Evolutionary conservation across 1,140 invertebrate species (phyloP).

Genomic region (Eulimnadia texana): DNA sequence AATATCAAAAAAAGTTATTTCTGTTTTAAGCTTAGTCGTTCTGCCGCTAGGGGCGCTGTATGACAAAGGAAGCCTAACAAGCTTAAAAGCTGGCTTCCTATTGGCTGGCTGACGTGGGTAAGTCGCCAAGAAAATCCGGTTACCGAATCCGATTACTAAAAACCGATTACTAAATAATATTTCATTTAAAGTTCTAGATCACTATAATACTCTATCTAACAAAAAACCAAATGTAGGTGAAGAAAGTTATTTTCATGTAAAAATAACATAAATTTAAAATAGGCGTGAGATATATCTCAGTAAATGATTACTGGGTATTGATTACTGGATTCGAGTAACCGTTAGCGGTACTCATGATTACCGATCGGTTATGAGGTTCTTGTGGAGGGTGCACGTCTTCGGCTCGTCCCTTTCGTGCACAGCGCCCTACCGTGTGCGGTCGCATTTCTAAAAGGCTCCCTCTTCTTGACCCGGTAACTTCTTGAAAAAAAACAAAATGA

Average conservation of each 20-base stretch:
- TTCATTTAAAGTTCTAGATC: too few relatives aligned
- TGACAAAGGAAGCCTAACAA: not conserved
- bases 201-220: too few relatives aligned
- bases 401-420: slow-evolving; percentile 11
- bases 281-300: too few relatives aligned
- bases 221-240: too few relatives aligned
- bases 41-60: too few relatives aligned
- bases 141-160: not conserved
- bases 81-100: not conserved
- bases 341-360: not conserved
- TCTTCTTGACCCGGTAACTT: not conserved
- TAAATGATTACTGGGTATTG: not conserved
- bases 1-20: too few relatives aligned
- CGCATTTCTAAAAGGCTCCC: slow-evolving; percentile 1
- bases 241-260: too few relatives aligned
- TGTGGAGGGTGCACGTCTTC: not conserved
- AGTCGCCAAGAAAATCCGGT: not conserved
- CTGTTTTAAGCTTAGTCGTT: too few relatives aligned
- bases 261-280: too few relatives aligned
- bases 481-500: not conserved
- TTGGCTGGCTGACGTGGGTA: not conserved
- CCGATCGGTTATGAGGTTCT: not conserved
- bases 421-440: not conserved
- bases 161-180: not conserved
- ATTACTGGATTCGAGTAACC: not conserved